Evolutionary conservation across 2,113 vertebrate species (phyloP).

Genomic region (Bothrops jararaca): DNA sequence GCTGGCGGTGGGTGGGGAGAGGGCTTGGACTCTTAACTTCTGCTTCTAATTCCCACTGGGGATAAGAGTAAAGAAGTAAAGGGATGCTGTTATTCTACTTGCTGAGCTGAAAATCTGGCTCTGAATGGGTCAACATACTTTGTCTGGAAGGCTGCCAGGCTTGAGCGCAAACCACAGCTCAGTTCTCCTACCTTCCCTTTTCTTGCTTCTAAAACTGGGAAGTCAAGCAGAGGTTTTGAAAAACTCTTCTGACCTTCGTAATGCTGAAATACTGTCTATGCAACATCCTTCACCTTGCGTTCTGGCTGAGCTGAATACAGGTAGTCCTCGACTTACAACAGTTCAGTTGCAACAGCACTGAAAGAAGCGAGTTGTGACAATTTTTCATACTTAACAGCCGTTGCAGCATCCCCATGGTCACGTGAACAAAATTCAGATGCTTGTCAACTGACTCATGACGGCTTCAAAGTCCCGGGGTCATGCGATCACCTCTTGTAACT

Average conservation of each 20-base stretch:
- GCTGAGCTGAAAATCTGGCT: conserved; percentile 40
- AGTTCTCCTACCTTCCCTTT: background rate
- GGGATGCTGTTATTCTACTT: background rate
- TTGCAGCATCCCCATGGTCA: background rate
- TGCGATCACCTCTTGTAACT: background rate
- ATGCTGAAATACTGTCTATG: background rate
- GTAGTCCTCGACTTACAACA: background rate
- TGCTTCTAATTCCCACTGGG: conserved; percentile 41
- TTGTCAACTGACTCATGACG: background rate
- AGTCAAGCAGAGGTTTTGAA: background rate
- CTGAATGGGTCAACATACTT: conserved; percentile 47
- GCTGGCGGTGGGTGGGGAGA: background rate
- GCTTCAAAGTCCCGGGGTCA: background rate
- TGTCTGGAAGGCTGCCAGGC: background rate
- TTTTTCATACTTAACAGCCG: background rate
- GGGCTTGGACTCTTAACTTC: conserved; percentile 40
- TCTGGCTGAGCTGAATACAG: conserved; percentile 21
- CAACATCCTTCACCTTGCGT: conserved; percentile 9
- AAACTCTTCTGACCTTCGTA: background rate
- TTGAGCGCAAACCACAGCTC: conserved; percentile 20
- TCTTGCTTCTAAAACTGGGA: conserved; percentile 9
- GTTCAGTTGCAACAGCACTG: background rate
- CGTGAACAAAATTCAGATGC: background rate
- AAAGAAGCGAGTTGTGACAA: background rate
- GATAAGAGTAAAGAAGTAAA: conserved; percentile 25